Percentiles rank a stretch among this genome's conserved stretches.
Conservation (phyloP, 2,888 invertebrate genomes). For the Apamea sordens region DNA sequence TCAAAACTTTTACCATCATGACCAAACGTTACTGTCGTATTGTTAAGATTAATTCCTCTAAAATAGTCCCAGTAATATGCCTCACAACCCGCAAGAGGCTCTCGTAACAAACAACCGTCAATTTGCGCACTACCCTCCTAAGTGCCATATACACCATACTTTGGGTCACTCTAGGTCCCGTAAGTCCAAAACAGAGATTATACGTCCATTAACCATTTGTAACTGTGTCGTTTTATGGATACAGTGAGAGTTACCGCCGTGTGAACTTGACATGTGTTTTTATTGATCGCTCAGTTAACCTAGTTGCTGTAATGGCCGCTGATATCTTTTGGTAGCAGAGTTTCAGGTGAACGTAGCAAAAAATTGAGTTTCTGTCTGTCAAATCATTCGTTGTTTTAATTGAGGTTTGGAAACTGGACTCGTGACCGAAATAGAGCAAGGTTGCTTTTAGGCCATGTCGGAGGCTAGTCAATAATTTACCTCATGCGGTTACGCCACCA, state of each 20-base stretch:
- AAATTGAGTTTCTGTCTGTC: neutral
- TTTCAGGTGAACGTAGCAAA: neutral
- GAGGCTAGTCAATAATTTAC: neutral
- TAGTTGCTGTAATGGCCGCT: conserved; percentile 6
- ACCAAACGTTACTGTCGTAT: neutral
- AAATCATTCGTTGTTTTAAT: neutral
- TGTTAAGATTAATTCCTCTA: conserved; percentile 3
- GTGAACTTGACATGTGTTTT: conserved; percentile 59
- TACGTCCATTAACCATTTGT: conserved; percentile 46
- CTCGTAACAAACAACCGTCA: conserved; percentile 35
- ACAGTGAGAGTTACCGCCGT: conserved; percentile 45
- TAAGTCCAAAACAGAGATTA: conserved; percentile 42
- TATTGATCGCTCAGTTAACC: conserved; percentile 53
- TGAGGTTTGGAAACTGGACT: neutral
- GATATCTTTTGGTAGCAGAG: conserved; percentile 15
- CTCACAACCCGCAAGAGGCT: conserved; percentile 22
- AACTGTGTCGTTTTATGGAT: conserved; percentile 40
- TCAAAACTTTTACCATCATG: neutral
- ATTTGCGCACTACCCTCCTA: conserved; percentile 41
- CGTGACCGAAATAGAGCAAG: neutral
- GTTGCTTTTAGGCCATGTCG: neutral
- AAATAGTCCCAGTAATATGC: conserved; percentile 7
- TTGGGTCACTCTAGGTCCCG: conserved; percentile 26
- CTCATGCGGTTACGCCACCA: neutral
- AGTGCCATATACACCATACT: conserved; percentile 45